Percentiles rank a stretch among this genome's conserved stretches.
phyloP scores from a whole-genome alignment of 2,797 vertebrate genomes.

The Rhadinocentrus ornatus region DNA sequence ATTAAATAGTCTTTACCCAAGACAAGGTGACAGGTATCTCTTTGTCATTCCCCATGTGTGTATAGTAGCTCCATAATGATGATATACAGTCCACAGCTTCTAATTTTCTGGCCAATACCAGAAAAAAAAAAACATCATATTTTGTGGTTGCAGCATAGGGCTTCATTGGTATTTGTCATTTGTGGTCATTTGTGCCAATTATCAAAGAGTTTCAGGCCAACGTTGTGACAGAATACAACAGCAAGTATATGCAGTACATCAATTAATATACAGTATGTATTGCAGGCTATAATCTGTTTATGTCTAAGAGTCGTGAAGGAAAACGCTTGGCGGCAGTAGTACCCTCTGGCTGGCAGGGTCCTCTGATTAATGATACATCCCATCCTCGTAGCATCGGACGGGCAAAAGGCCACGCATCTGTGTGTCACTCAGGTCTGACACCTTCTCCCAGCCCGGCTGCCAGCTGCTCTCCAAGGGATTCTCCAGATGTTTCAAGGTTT shows the following conservation, averaged over 20 bases:
- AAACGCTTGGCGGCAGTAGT: conserved; percentile 63
- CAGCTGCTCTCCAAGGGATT: conserved; percentile 64
- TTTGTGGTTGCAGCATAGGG: conserved; percentile 50
- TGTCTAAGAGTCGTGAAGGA: conserved; percentile 30
- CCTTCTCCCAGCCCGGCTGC: conserved; percentile 69
- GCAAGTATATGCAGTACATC: conserved; percentile 40
- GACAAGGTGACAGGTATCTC: conserved; percentile 96
- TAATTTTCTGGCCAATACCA: conserved; percentile 79
- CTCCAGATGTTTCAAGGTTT: conserved; percentile 82
- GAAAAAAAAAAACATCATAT: conserved; percentile 65
- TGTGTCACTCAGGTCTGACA: conserved; percentile 78
- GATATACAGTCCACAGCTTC: conserved; percentile 86
- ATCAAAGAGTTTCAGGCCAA: conserved; percentile 49
- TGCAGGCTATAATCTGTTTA: conserved; percentile 26
- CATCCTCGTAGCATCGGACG: conserved; percentile 55
- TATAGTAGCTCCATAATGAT: conserved; percentile 86
- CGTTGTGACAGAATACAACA: conserved; percentile 43
- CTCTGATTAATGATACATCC: conserved; percentile 79
- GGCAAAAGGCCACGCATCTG: conserved; percentile 75
- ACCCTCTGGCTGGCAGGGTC: conserved; percentile 57
- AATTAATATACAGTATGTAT: conserved; percentile 48
- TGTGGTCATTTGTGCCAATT: conserved; percentile 68
- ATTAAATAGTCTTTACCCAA: conserved; percentile 95
- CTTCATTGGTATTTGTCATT: conserved; percentile 51
- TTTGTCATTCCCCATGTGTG: conserved; percentile 79